These are phyloP conservation scores for Origma solitaria DNA, from an alignment of 2,113 vertebrate genomes.

Conservation along the genomic window DNA sequence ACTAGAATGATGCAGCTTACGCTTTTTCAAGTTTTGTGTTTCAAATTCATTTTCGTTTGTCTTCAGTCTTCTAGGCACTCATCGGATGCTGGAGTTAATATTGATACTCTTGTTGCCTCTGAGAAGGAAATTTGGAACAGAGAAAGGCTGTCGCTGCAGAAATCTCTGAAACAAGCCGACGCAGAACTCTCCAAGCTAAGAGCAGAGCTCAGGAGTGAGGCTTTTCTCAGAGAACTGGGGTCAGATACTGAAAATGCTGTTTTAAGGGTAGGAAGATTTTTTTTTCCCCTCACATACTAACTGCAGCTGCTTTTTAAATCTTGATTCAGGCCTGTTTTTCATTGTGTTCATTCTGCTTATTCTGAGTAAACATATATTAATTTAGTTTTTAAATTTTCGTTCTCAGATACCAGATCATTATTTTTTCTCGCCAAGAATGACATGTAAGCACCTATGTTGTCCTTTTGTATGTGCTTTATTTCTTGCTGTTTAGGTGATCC, in stretches of 20 bases:
- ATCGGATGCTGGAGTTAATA: constrained; percentile 43
- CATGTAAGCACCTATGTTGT: neutral
- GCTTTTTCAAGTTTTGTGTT: neutral
- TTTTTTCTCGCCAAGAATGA: neutral
- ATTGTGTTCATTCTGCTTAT: neutral
- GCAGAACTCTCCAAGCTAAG: constrained; percentile 81
- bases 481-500: neutral
- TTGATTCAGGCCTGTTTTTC: neutral
- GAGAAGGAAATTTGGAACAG: constrained; percentile 84
- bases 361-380: neutral
- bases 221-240: constrained; percentile 77
- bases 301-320: neutral
- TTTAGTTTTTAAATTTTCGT: neutral
- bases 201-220: constrained; percentile 82
- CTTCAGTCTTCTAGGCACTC: constrained; percentile 71
- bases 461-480: neutral
- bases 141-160: constrained; percentile 83
- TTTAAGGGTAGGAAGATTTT: constrained; percentile 78
- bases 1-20: neutral
- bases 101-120: constrained; percentile 72
- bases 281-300: neutral
- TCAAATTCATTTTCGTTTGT: neutral
- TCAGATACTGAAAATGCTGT: constrained; percentile 79
- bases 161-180: constrained; percentile 80
- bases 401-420: neutral